A percentile compares a stretch with the other conserved stretches of the same genome.
Conservation (phyloP, 2,888 invertebrate species). For the Cheilosia scutellata region DNA sequence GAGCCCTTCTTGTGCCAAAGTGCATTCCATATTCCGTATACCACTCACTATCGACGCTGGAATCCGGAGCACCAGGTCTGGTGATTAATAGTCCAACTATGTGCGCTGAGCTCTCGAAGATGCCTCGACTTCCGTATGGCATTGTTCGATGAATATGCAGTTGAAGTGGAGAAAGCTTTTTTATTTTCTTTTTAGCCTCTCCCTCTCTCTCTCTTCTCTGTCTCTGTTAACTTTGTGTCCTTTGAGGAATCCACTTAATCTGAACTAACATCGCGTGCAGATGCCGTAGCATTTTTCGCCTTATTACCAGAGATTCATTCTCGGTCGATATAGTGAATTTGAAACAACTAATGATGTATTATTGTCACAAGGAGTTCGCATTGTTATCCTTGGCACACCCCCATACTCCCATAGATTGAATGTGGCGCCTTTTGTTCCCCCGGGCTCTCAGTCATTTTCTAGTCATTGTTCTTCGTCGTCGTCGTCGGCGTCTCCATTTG, state of each 20-base stretch:
- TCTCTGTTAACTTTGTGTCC: constrained; percentile 43
- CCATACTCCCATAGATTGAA: neutral
- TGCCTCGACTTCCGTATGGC: constrained; percentile 41
- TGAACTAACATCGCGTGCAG: constrained; percentile 57
- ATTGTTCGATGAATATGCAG: constrained; percentile 45
- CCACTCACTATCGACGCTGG: constrained; percentile 46
- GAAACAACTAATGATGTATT: constrained; percentile 73
- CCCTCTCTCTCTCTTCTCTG: neutral
- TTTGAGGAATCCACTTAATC: constrained; percentile 67
- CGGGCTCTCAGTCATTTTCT: constrained; percentile 38
- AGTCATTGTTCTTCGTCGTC: constrained; percentile 42
- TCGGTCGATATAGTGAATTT: constrained; percentile 55
- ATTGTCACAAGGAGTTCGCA: constrained; percentile 64
- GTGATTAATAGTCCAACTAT: constrained; percentile 68
- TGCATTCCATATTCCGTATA: constrained; percentile 53
- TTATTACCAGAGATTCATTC: constrained; percentile 35
- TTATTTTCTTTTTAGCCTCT: constrained; percentile 3
- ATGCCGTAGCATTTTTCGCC: constrained; percentile 47
- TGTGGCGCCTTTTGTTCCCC: constrained; percentile 4
- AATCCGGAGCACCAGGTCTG: constrained; percentile 43
- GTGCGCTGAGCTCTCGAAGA: constrained; percentile 38
- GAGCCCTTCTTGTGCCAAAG: constrained; percentile 31
- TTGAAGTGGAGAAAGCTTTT: constrained; percentile 10
- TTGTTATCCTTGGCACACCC: constrained; percentile 48
- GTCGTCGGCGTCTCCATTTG: neutral